phyloP scores from a whole-genome alignment of 2,888 invertebrate species.

The Zeuzera pyrina region DNA sequence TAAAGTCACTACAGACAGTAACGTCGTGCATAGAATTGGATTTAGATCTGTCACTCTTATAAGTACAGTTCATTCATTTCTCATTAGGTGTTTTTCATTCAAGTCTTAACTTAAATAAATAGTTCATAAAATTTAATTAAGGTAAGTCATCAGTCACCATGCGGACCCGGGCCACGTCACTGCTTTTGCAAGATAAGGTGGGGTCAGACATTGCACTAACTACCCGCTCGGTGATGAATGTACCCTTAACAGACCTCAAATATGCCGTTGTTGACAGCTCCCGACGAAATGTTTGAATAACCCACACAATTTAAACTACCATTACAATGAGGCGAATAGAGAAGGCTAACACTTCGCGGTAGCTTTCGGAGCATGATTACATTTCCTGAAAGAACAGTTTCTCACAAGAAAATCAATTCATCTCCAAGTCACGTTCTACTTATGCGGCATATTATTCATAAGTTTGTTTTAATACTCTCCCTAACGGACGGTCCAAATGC shows the following conservation, averaged over 20 bases:
- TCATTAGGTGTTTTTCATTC: too few relatives aligned
- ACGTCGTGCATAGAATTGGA: neutral
- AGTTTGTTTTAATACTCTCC: constrained; percentile 45
- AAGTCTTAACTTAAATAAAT: too few relatives aligned
- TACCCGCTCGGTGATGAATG: constrained; percentile 57
- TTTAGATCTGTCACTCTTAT: neutral
- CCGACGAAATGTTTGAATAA: constrained; percentile 50
- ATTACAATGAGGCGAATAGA: constrained; percentile 22
- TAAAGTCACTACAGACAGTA: constrained; percentile 33
- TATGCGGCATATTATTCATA: constrained; percentile 59
- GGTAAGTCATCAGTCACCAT: constrained; percentile 65
- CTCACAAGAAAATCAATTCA: constrained; percentile 42
- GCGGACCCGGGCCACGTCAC: constrained; percentile 51
- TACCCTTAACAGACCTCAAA: constrained; percentile 64
- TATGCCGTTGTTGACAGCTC: constrained; percentile 53
- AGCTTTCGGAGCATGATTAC: constrained; percentile 1
- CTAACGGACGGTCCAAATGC: constrained; percentile 44
- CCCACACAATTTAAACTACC: constrained; percentile 51
- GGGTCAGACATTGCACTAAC: constrained; percentile 64
- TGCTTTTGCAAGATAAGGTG: constrained; percentile 60
- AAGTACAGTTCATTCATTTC: too few relatives aligned
- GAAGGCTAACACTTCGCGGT: neutral
- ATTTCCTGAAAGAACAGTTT: constrained; percentile 3
- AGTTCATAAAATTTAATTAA: constrained; percentile 70
- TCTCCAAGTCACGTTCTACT: constrained; percentile 39